phyloP scores from a whole-genome alignment of 2,797 vertebrate genomes.

The Rhinophrynus dorsalis region DNA sequence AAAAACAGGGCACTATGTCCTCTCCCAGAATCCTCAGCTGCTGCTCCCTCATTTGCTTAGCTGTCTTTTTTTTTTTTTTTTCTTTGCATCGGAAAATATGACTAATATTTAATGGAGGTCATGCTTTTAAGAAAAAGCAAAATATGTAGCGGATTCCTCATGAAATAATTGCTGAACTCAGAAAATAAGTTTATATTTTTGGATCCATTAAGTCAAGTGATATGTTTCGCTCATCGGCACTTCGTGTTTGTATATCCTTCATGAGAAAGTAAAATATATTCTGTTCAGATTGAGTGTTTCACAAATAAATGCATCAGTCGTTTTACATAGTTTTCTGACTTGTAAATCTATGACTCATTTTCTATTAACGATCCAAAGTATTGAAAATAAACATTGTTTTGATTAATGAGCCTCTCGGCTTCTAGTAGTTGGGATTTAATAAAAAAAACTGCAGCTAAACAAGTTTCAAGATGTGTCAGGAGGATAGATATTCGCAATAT shows the following conservation, averaged over 20 bases:
- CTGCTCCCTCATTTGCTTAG: background rate
- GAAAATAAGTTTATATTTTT: too few relatives aligned
- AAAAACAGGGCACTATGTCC: too few relatives aligned
- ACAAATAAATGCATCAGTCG: background rate
- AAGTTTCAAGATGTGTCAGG: background rate
- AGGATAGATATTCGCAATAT: too few relatives aligned
- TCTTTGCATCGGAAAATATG: too few relatives aligned
- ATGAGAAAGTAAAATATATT: slow-evolving; percentile 1
- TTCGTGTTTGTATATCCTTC: slow-evolving; percentile 2
- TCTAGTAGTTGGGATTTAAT: background rate
- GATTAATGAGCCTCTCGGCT: slow-evolving; percentile 8
- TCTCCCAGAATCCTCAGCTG: too few relatives aligned
- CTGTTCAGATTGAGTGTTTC: background rate
- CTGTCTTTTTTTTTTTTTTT: too few relatives aligned
- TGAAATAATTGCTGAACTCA: too few relatives aligned
- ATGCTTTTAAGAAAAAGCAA: too few relatives aligned
- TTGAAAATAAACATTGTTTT: slow-evolving; percentile 21
- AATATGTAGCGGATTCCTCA: too few relatives aligned
- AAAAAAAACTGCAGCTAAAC: background rate
- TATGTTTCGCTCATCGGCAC: too few relatives aligned
- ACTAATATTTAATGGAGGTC: background rate
- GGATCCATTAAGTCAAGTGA: too few relatives aligned
- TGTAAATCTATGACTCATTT: slow-evolving; percentile 5
- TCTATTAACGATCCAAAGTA: background rate
- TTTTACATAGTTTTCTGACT: background rate